Evolutionary conservation across 2,888 invertebrate genomes (phyloP).

Genomic region (Dolichopus griseipennis): DNA sequence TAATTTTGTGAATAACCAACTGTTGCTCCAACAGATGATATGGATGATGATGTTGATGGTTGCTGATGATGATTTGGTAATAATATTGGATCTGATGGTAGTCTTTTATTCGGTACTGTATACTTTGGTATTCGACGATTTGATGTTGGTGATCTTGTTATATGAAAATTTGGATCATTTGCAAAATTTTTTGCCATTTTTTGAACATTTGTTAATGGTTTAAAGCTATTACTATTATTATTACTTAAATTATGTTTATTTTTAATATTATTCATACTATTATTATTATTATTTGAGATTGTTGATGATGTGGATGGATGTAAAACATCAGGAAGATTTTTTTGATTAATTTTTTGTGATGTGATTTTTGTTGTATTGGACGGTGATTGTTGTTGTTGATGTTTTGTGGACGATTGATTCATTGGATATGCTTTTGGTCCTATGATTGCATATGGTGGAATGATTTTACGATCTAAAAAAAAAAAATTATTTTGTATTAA

Average conservation of each 20-base stretch:
- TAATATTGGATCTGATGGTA: slow-evolving; percentile 22
- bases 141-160: slow-evolving; percentile 23
- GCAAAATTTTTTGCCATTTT: slow-evolving; percentile 34
- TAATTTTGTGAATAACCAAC: slow-evolving; percentile 11
- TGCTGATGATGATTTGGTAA: slow-evolving; percentile 24
- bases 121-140: slow-evolving; percentile 26
- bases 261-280: background rate
- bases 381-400: slow-evolving; percentile 11
- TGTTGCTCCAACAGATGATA: slow-evolving; percentile 10
- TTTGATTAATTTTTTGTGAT: slow-evolving; percentile 8
- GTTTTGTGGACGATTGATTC: slow-evolving; percentile 11
- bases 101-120: slow-evolving; percentile 22
- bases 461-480: slow-evolving; percentile 16
- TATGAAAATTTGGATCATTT: slow-evolving; percentile 31
- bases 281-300: background rate
- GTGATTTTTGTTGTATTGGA: slow-evolving; percentile 15
- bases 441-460: slow-evolving; percentile 23
- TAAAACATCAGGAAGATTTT: slow-evolving; percentile 8
- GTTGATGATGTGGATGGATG: slow-evolving; percentile 14
- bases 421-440: slow-evolving; percentile 16
- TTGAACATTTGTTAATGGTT: slow-evolving; percentile 30
- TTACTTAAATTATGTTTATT: background rate
- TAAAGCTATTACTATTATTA: slow-evolving; percentile 9
- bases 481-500: background rate
- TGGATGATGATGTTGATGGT: slow-evolving; percentile 21